A percentile compares a stretch with the other conserved stretches of the same genome.
Evolutionary conservation across 2,888 invertebrate genomes (phyloP).

Genomic region (Malachius bipustulatus): DNA sequence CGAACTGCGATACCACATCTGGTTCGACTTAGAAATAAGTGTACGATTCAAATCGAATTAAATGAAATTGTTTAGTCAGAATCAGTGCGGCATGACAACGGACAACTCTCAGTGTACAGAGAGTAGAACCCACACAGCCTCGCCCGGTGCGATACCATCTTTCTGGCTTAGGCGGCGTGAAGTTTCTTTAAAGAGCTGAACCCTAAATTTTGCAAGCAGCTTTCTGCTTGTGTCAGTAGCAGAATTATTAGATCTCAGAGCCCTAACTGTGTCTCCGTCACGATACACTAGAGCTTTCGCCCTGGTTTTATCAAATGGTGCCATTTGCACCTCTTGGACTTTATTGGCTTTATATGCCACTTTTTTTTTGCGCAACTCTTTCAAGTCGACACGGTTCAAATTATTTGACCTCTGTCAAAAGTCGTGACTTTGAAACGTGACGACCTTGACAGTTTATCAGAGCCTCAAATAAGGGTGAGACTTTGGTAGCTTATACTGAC

Average conservation of each 20-base stretch:
- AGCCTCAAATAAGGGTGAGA: constrained; percentile 9
- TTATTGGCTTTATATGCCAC: not conserved
- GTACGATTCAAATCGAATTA: too few species aligned
- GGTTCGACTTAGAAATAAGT: too few species aligned
- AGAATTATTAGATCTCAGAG: constrained; percentile 5
- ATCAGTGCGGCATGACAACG: too few species aligned
- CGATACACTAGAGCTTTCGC: constrained; percentile 6
- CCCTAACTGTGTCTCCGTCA: constrained; percentile 10
- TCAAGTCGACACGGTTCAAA: not conserved
- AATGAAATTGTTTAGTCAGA: too few species aligned
- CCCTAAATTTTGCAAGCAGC: constrained; percentile 8
- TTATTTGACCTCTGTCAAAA: not conserved
- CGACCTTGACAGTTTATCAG: constrained; percentile 3
- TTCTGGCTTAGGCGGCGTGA: too few species aligned
- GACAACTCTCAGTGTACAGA: too few species aligned
- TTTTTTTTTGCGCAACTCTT: not conserved
- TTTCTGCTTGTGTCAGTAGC: constrained; percentile 11
- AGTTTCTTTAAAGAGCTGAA: too few species aligned
- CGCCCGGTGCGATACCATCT: too few species aligned
- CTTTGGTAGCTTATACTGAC: constrained; percentile 9
- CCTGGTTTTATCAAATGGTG: constrained; percentile 11
- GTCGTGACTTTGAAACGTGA: not conserved
- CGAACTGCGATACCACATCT: too few species aligned
- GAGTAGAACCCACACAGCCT: too few species aligned
- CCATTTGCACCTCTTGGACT: constrained; percentile 8